These are phyloP conservation scores for Coronaproctus castanopsis DNA, from an alignment of 2,888 invertebrate species.

Conservation along the genomic window DNA sequence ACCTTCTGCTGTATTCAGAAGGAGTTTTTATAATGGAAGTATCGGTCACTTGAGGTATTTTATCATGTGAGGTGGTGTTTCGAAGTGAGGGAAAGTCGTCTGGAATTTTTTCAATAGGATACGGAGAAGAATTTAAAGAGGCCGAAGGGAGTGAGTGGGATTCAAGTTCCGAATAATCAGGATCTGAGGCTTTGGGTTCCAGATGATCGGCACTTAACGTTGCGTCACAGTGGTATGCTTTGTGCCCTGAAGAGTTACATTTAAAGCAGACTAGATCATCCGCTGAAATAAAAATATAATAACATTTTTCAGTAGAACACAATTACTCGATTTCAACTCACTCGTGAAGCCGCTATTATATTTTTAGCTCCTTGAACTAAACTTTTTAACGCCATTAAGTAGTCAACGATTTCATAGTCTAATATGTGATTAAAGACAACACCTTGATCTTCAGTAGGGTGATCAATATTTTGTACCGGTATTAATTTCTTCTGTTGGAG, in stretches of 20 bases:
- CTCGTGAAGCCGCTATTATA: too few relatives aligned
- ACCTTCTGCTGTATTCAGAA: background rate
- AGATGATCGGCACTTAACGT: background rate
- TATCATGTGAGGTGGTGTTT: too few relatives aligned
- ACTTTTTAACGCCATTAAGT: too few relatives aligned
- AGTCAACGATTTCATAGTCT: too few relatives aligned
- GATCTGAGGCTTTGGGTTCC: background rate
- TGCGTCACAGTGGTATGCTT: background rate
- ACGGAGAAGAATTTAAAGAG: background rate
- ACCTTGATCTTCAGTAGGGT: too few relatives aligned
- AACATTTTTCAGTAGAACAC: background rate
- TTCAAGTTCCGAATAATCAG: background rate
- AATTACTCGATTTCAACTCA: too few relatives aligned
- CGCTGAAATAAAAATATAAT: background rate
- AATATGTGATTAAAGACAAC: too few relatives aligned
- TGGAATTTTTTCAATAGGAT: background rate
- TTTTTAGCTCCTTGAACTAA: too few relatives aligned
- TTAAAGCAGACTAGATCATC: background rate
- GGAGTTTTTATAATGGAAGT: background rate
- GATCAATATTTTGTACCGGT: too few relatives aligned
- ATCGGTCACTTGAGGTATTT: too few relatives aligned
- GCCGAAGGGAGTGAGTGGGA: background rate
- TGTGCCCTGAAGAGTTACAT: background rate
- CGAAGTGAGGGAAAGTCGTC: background rate
- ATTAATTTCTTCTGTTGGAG: too few relatives aligned